phyloP scores from a whole-genome alignment of 2,113 vertebrate genomes.

The Dromas ardeola region DNA sequence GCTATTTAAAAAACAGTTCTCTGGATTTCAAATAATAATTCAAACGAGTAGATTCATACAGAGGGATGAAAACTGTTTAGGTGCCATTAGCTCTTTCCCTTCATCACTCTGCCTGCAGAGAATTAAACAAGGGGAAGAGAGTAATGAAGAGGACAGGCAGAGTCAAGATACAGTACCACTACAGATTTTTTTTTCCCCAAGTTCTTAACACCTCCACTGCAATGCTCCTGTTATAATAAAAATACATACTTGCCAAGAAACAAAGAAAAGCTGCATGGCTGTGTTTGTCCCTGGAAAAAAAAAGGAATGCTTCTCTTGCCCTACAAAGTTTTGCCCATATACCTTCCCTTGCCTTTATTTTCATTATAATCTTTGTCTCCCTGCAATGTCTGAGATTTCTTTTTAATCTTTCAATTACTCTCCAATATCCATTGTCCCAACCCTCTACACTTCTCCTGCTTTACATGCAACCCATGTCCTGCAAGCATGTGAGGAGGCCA shows the following conservation, averaged over 20 bases:
- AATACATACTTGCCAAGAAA: not conserved
- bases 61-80: not conserved
- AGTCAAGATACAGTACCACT: not conserved
- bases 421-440: slow-evolving; percentile 24
- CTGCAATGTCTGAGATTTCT: not conserved
- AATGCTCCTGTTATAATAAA: not conserved
- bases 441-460: slow-evolving; percentile 24
- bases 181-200: not conserved
- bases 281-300: not conserved
- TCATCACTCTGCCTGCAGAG: not conserved
- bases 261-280: not conserved
- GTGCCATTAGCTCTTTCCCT: not conserved
- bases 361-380: slow-evolving; percentile 14
- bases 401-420: slow-evolving; percentile 39
- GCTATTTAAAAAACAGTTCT: not conserved
- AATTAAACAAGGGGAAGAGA: not conserved
- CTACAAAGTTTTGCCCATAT: not conserved
- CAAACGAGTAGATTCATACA: not conserved
- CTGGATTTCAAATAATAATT: not conserved
- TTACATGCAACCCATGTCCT: slow-evolving; percentile 55
- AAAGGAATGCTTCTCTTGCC: not conserved
- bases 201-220: not conserved
- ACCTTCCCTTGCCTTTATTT: slow-evolving; percentile 1
- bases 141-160: not conserved
- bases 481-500: slow-evolving; percentile 45